Base-by-base conservation (phyloP, 1,140 invertebrate species). In the Sogatella furcifera region DNA sequence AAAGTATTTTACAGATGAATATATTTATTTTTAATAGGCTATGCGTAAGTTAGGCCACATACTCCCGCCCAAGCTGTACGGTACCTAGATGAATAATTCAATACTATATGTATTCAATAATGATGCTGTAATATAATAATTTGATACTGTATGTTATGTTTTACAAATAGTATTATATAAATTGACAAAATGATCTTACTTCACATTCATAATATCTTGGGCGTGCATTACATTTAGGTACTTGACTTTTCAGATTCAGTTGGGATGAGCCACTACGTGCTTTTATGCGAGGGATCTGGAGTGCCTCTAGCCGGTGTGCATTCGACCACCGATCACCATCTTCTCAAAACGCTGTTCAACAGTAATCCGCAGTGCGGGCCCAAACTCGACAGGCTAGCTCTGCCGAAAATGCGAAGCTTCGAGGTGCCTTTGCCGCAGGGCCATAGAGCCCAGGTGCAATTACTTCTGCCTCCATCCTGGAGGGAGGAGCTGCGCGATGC, bases 401-500 rank as follows among this genome's bases (percentile, higher is more conserved):
- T 91, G 69, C 88, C 88, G 22, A 84, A 81, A 59, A 80, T 82
- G 70, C 77, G 80, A 66, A 88, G 81, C 63, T 87, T 89, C 69
- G 86, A 90, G 76, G 84, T 90, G 62, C 80, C 85, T 62, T 73
- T 90, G 63, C 80, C 86, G 24, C 87, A 89, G 70, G 87, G 87
- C 34, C 86, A 84, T 69, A 79, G 81, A 64, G 88, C 88, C 9
- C 83, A 87, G 67, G 88, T 89, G 17, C 86, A 89, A 69, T 76
- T 91, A 53, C 72, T 89, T n/a, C 73, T 90, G 65, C 88, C 88
- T 10, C 88, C 88, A 0, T 88, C 85, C 62, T 91, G 88, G 88
- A 76, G 88, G 15, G 86, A 88, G 70, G 88, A 91, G 69, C 76
- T 91, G 6, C 74, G 88, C 14, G 88, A 91, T 72, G 88, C 88